A percentile compares a stretch with the other conserved stretches of the same genome.
Evolutionary conservation across 2,888 invertebrate species (phyloP).

Genomic region (Zaprionus lineosus): DNA sequence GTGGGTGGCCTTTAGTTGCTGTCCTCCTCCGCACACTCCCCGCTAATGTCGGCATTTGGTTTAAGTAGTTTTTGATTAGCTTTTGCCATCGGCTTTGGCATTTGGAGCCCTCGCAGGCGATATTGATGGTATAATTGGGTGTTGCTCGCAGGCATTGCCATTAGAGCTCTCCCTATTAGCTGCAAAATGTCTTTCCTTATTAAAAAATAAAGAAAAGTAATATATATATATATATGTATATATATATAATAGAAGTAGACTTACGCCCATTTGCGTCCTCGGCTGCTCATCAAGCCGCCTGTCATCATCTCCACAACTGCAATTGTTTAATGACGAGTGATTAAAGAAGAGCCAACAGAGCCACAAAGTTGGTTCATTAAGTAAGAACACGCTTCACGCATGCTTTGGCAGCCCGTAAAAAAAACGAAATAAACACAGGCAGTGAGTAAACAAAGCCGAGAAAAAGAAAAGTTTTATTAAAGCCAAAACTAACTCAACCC

Average conservation of each 20-base stretch:
- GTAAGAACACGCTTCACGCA: slow-evolving; percentile 64
- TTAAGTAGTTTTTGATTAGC: slow-evolving; percentile 70
- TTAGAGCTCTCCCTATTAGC: too few relatives aligned
- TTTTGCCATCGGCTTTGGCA: slow-evolving; percentile 32
- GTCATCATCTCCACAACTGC: too few relatives aligned
- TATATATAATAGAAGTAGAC: too few relatives aligned
- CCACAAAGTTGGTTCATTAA: slow-evolving; percentile 68
- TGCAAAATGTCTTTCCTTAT: too few relatives aligned
- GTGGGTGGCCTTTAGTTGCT: slow-evolving; percentile 13
- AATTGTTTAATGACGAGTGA: slow-evolving; percentile 50
- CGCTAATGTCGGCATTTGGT: slow-evolving; percentile 50
- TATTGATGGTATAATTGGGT: slow-evolving; percentile 40
- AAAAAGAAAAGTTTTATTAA: too few relatives aligned
- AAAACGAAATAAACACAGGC: slow-evolving; percentile 14
- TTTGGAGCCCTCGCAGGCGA: slow-evolving; percentile 3
- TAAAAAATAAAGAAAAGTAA: too few relatives aligned
- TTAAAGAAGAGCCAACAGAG: slow-evolving; percentile 53
- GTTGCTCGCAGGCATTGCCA: too few relatives aligned
- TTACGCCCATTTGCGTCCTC: too few relatives aligned
- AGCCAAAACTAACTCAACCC: slow-evolving; percentile 32
- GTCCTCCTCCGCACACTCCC: not conserved
- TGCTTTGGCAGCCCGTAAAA: slow-evolving; percentile 60
- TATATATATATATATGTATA: too few relatives aligned
- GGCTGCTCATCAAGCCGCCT: too few relatives aligned
- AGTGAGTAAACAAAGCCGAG: too few relatives aligned